Evolutionary conservation across 2,113 vertebrate genomes (phyloP).

Genomic region (Chelonoidis abingdonii): DNA sequence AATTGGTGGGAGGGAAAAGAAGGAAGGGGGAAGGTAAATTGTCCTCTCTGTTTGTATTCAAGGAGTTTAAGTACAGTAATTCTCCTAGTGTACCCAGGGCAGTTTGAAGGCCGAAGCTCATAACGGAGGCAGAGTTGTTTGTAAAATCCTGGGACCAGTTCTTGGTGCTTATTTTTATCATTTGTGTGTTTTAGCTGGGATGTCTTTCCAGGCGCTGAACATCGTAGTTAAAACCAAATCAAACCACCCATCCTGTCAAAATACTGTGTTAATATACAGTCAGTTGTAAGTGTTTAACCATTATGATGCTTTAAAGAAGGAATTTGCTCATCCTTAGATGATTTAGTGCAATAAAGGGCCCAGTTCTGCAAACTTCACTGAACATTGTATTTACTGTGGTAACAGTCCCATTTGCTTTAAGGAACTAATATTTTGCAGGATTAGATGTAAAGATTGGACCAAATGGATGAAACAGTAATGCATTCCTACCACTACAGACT

Average conservation of each 20-base stretch:
- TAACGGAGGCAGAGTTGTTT: neutral
- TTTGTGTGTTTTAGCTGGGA: neutral
- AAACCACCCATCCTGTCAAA: neutral
- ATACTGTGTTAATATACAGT: fast-evolving
- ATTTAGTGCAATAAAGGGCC: neutral
- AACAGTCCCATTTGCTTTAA: neutral
- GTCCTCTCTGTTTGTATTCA: no score
- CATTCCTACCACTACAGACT: fast-evolving
- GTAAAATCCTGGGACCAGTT: neutral
- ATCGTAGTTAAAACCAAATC: neutral
- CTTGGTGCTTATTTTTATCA: neutral
- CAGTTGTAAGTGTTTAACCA: neutral
- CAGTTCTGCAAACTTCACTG: neutral
- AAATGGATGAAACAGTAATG: neutral
- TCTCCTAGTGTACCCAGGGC: no score
- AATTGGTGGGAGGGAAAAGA: no score
- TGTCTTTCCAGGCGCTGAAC: neutral
- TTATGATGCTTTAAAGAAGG: neutral
- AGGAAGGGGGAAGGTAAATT: no score
- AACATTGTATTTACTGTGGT: neutral
- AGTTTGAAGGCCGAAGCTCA: neutral
- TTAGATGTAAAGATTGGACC: neutral
- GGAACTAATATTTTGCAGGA: neutral
- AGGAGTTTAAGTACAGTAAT: no score
- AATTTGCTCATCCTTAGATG: neutral